Base-by-base conservation (phyloP, 2,888 invertebrate species). In the Lasius platythorax region DNA sequence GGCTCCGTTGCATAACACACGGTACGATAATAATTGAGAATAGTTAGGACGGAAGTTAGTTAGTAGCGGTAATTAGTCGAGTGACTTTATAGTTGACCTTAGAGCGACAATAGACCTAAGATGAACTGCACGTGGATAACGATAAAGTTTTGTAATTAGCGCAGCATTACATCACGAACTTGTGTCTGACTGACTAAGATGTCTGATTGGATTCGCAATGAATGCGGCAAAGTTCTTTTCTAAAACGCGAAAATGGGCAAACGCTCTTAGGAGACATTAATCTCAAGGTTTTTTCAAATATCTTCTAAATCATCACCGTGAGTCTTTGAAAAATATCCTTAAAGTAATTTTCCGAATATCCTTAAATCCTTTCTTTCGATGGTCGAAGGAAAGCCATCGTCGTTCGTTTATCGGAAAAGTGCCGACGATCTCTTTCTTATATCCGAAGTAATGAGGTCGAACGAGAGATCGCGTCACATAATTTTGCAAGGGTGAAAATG, bases 401-500 rank as follows among this genome's bases (percentile, higher is more conserved):
- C 37, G 18, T 58, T 33, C 58, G 28, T 40, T 73, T 73, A 73
- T 40, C 58, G 72, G 46, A 23, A 73, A 73, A 73, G 40, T 56
- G 37, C 37, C 58, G 56, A 18, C 6, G 15, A 28, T 58, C 40
- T 37, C 15, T 46, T 58, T 73, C 58, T 73, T 72, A 56, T 23
- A 56, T n/a, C 33, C 6, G 18, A 58, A 58, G 40, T 73, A 53
- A 70, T 37, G 15, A 56, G 43, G 46, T 72, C 58, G 40, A 58
- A 23, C 72, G 18, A 73, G 23, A 58, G 46, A 73, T 73, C 15
- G 70, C 53, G 70, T 72, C 53, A 37, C 15, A 46, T 58, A 73
- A 58, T 73, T 58, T 73, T 23, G 58, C 56, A 73, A 58, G 40
- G 23, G 28, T n/a, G 58, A 73, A 73, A 58, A 73, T 73, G 28